phyloP scores from a whole-genome alignment of 2,797 vertebrate species.

The Spea hammondii region DNA sequence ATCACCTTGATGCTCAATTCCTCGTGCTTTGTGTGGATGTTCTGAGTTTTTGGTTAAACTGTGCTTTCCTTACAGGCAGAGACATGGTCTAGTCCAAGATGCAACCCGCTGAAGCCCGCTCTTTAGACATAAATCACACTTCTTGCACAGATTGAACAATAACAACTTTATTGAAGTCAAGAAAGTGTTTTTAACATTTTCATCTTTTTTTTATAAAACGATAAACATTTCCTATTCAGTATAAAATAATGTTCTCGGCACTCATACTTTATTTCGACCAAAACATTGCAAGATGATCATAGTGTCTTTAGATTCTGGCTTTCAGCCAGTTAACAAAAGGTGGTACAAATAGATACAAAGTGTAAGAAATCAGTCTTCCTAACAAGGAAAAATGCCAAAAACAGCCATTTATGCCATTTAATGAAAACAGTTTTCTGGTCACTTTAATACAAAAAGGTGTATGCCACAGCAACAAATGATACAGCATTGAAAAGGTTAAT shows the following conservation, averaged over 20 bases:
- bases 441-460: too few species aligned
- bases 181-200: conserved; percentile 49
- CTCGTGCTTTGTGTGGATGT: too few species aligned
- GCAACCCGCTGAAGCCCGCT: too few species aligned
- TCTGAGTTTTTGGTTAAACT: too few species aligned
- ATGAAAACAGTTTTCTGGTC: too few species aligned
- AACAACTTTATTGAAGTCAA: conserved; percentile 68
- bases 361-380: not conserved
- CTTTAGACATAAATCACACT: conserved; percentile 3
- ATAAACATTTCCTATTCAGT: conserved; percentile 61
- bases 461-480: too few species aligned
- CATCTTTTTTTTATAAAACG: conserved; percentile 62
- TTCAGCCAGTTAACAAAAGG: not conserved
- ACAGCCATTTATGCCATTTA: not conserved
- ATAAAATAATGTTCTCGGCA: conserved; percentile 54
- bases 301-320: not conserved
- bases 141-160: conserved; percentile 51
- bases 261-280: not conserved
- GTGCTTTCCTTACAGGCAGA: too few species aligned
- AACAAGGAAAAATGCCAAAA: not conserved
- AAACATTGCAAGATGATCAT: not conserved
- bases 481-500: too few species aligned
- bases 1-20: too few species aligned
- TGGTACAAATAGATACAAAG: not conserved
- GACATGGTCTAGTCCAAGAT: too few species aligned